These are phyloP conservation scores for Julus scandinavius DNA, from an alignment of 2,888 invertebrate species.

Conservation along the genomic window DNA sequence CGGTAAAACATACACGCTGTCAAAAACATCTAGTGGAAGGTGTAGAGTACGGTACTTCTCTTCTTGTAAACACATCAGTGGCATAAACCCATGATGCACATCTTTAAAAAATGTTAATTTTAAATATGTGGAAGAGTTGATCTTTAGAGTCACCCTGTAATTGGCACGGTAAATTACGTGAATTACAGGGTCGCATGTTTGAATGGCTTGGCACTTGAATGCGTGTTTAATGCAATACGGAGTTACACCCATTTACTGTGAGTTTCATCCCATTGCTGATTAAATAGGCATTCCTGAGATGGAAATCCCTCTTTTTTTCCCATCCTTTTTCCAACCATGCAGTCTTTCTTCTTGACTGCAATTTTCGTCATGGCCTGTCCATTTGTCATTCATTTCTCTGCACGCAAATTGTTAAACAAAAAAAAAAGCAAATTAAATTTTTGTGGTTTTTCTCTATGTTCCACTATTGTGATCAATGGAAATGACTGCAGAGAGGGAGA, in stretches of 20 bases:
- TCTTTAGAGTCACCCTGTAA: neutral
- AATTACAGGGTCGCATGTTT: constrained; percentile 16
- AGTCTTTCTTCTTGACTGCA: neutral
- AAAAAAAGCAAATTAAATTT: constrained; percentile 48
- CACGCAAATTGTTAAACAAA: constrained; percentile 6
- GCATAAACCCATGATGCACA: too few species aligned
- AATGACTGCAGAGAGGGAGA: neutral
- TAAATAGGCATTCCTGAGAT: constrained; percentile 9
- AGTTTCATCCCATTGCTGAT: constrained; percentile 23
- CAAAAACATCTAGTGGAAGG: neutral
- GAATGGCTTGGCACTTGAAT: neutral
- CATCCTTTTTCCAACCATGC: neutral
- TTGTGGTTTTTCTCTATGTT: constrained; percentile 42
- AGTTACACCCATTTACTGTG: constrained; percentile 3
- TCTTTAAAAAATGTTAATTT: too few species aligned
- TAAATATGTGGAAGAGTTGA: too few species aligned
- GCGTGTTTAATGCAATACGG: neutral
- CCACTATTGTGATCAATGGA: constrained; percentile 12
- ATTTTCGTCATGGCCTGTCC: constrained; percentile 30
- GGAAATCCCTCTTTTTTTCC: neutral
- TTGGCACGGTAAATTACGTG: neutral
- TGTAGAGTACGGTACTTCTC: neutral
- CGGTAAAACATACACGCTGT: neutral
- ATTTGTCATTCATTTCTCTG: constrained; percentile 15
- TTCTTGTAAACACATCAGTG: neutral